Base-by-base conservation (phyloP, 2,113 vertebrate genomes). In the Pseudopipra pipra region DNA sequence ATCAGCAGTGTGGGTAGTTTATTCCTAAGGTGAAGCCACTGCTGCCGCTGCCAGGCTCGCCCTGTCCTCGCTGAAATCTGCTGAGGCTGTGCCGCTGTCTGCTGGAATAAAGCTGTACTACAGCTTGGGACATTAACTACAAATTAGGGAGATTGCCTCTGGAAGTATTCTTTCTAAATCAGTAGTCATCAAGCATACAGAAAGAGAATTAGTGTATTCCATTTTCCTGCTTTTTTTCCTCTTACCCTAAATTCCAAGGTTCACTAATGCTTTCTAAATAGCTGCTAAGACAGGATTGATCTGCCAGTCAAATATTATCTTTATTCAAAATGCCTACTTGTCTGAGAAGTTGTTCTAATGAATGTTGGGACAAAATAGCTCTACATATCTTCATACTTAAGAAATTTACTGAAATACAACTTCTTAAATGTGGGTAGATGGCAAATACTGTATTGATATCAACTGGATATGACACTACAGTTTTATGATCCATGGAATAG, bases 61-160 rank as follows among this genome's bases (percentile, higher is more conserved):
- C 4, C 0, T 1, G 9, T 56, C 47, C 47, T 20, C 3, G 3
- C 46, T 5, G 68, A 75, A 30, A 49, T 71, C 83, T 85, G 49
- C 83, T 62, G 92, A 55, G 92, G 66, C 90, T 95, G 66, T 94
- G 94, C 77, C 11, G 92, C 67, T 89, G 16, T 92, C 96, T 97
- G 83, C 93, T 97, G 96, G 96, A 95, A 31, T 46, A 27, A 2
- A 46, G 27, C 55, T 72, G 92, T 61, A 94, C 44, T 97, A 23
- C 95, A 91, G 55, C 56, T 77, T 28, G 37, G 47, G 33, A 14
- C 58, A 14, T 30, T 33, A 54, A 51, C 67, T 5, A 14, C 19
- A 23, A 10, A 35, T 39, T 14, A 14, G 6, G 33, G 37, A 59
- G 39, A 41, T 15, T 41, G 73, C 27, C 37, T 44, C 68, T 74